These are phyloP conservation scores for Gonioctena quinquepunctata DNA, from an alignment of 1,140 invertebrate genomes.

Conservation along the genomic window DNA sequence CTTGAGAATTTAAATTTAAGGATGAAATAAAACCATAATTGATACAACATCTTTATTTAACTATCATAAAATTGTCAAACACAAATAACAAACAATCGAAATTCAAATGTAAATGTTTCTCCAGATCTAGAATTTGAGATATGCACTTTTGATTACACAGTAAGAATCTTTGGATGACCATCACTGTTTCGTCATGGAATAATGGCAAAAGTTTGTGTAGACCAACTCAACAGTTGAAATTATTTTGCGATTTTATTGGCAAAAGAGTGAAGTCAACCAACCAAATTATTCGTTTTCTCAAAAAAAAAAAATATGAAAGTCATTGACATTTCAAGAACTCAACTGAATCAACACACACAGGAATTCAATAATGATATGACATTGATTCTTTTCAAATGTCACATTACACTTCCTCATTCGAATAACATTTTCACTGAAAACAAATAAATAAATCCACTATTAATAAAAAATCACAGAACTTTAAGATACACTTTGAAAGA, in stretches of 20 bases:
- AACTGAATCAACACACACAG: not conserved
- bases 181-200: no score
- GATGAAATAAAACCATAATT: not conserved
- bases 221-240: no score
- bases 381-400: not conserved
- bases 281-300: no score
- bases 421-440: not conserved
- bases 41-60: not conserved
- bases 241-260: no score
- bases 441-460: not conserved
- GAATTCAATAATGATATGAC: not conserved
- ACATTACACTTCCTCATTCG: not conserved
- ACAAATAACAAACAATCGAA: not conserved
- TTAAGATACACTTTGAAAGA: not conserved
- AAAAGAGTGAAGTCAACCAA: no score
- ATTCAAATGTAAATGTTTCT: not conserved
- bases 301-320: no score
- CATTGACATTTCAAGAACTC: no score
- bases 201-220: no score
- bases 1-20: no score
- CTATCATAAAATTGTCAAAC: not conserved
- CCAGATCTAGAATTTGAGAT: not conserved
- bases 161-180: not conserved
- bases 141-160: not conserved
- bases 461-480: not conserved